Conservation (phyloP, 2,888 invertebrate genomes). For the Alentia gelatinosa region DNA sequence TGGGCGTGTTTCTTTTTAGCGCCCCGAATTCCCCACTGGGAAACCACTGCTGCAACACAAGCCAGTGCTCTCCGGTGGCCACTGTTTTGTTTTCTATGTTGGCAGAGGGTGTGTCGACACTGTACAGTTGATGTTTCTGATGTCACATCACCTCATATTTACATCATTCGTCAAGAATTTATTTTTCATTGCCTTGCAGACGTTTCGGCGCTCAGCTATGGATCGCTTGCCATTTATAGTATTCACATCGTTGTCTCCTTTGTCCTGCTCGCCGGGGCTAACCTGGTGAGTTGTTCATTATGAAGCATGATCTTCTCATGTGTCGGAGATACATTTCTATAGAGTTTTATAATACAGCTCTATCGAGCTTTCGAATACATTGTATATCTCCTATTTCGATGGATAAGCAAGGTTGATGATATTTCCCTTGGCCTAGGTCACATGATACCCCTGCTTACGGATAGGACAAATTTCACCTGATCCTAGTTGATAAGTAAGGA, state of each 20-base stretch:
- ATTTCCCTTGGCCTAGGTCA: too few species aligned
- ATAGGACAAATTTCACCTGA: too few species aligned
- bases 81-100: not conserved
- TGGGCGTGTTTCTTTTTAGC: not conserved
- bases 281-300: conserved; percentile 19
- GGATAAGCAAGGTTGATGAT: too few species aligned
- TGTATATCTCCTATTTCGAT: too few species aligned
- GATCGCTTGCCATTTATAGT: conserved; percentile 45
- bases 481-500: too few species aligned
- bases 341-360: too few species aligned
- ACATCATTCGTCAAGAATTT: not conserved
- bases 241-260: conserved; percentile 24
- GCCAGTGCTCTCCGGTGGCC: not conserved
- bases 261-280: conserved; percentile 35
- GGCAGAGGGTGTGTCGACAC: too few species aligned
- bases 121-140: not conserved
- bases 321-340: too few species aligned
- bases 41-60: not conserved
- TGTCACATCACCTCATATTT: not conserved
- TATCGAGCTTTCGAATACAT: too few species aligned
- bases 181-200: not conserved
- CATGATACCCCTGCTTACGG: too few species aligned
- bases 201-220: conserved; percentile 43
- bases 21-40: not conserved
- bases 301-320: too few species aligned